Conservation (phyloP, 1,140 invertebrate genomes). For the Octopus bimaculoides region DNA sequence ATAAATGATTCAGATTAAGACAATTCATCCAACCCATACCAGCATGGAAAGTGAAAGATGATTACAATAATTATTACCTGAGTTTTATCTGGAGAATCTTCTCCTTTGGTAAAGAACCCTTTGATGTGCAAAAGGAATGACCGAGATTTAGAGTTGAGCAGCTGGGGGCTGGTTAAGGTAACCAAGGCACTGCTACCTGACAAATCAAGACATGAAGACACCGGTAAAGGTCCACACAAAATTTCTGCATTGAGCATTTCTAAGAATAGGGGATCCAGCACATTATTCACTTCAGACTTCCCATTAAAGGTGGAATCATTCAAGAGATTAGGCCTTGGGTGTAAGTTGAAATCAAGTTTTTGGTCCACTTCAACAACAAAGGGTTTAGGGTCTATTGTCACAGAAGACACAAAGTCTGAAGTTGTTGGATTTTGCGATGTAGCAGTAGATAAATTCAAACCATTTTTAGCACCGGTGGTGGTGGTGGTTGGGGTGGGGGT, state of each 20-base stretch:
- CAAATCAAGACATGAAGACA: conserved; percentile 77
- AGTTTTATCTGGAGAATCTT: conserved; percentile 29
- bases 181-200: conserved; percentile 79
- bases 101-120: conserved; percentile 53
- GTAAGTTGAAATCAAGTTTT: conserved; percentile 34
- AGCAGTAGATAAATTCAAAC: not conserved
- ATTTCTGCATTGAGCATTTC: conserved; percentile 84
- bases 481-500: conserved; percentile 5
- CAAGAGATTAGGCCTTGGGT: not conserved
- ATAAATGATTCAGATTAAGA: no score
- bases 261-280: conserved; percentile 73
- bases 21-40: not conserved
- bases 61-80: conserved; percentile 25
- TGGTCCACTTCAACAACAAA: conserved; percentile 28
- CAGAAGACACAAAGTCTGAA: not conserved
- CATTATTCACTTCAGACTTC: conserved; percentile 63
- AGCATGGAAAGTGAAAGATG: not conserved
- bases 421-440: not conserved
- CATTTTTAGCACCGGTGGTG: not conserved
- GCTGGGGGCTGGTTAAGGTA: conserved; percentile 80
- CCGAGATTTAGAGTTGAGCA: conserved; percentile 74
- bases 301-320: not conserved
- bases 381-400: not conserved
- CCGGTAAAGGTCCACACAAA: conserved; percentile 79
- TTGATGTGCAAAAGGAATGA: conserved; percentile 84